Percentiles rank a stretch among this genome's conserved stretches.
phyloP scores from a whole-genome alignment of 2,888 invertebrate genomes.

The Odontocolon sp. region DNA sequence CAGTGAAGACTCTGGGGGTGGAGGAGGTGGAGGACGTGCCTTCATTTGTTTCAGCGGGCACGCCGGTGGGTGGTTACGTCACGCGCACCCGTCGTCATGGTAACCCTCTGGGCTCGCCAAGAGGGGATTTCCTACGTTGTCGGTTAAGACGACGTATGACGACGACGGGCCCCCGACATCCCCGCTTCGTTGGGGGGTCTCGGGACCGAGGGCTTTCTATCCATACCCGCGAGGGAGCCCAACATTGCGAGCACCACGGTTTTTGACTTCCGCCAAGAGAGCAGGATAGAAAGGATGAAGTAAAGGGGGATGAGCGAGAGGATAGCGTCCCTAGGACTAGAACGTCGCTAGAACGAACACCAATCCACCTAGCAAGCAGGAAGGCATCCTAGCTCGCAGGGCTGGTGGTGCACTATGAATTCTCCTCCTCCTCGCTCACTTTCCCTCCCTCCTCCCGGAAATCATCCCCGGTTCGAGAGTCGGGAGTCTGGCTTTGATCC shows the following conservation, averaged over 20 bases:
- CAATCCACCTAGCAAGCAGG: conserved; percentile 42
- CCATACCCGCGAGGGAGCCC: conserved; percentile 22
- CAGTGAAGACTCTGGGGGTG: conserved; percentile 49
- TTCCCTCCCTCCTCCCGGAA: conserved; percentile 43
- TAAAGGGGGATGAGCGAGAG: not conserved
- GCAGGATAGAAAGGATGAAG: conserved; percentile 42
- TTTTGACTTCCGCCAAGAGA: conserved; percentile 55
- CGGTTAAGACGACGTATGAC: conserved; percentile 74
- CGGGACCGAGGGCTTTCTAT: conserved; percentile 41
- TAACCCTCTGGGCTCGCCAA: conserved; percentile 79
- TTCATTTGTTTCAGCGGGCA: conserved; percentile 81
- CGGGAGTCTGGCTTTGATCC: conserved; percentile 58
- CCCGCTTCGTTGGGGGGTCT: conserved; percentile 46
- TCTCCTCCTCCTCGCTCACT: conserved; percentile 7
- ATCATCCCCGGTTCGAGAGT: conserved; percentile 53
- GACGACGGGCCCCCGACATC: conserved; percentile 61
- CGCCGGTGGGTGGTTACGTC: conserved; percentile 80
- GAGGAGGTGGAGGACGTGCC: conserved; percentile 73
- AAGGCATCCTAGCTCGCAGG: conserved; percentile 40
- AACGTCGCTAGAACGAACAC: conserved; percentile 37
- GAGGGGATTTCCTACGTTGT: conserved; percentile 79
- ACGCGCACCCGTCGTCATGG: conserved; percentile 80
- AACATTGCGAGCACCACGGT: conserved; percentile 48
- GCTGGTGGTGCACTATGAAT: conserved; percentile 14
- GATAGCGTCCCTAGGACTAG: conserved; percentile 38